Percentiles rank a stretch among this genome's conserved stretches.
Evolutionary conservation across 1,140 invertebrate genomes (phyloP).

Genomic region (Aphelinus atriplicis): DNA sequence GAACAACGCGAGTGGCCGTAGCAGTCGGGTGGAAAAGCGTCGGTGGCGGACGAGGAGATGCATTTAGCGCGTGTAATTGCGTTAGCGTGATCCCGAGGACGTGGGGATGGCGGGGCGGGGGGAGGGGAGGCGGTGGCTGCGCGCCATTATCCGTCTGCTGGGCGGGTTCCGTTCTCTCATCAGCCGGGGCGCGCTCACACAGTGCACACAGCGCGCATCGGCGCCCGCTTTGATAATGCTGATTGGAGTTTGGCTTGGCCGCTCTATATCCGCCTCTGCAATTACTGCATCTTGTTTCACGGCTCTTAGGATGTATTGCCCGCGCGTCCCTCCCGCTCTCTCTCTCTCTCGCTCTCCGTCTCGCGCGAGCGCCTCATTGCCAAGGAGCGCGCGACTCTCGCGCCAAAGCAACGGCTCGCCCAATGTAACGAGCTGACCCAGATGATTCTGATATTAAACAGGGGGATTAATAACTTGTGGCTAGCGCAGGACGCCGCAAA

Average conservation of each 20-base stretch:
- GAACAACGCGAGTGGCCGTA: no score
- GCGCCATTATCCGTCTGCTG: conserved; percentile 54
- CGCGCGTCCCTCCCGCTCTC: no score
- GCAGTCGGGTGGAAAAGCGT: neutral
- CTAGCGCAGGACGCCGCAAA: no score
- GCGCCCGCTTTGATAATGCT: conserved; percentile 58
- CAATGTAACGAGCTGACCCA: no score
- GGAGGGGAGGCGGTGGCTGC: conserved; percentile 18
- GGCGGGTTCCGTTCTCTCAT: no score
- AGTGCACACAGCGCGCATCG: conserved; percentile 49
- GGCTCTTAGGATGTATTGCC: conserved; percentile 34
- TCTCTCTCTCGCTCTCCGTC: no score
- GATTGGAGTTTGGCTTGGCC: conserved; percentile 55
- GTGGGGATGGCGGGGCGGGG: conserved; percentile 34
- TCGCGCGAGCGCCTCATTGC: no score
- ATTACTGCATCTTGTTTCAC: conserved; percentile 43
- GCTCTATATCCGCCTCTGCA: conserved; percentile 41
- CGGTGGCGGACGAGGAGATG: conserved; percentile 25
- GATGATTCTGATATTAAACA: no score
- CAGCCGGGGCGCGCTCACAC: conserved; percentile 40
- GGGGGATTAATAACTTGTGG: no score
- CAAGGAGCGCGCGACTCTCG: neutral
- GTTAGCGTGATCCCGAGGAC: conserved; percentile 49
- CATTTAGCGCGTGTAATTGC: conserved; percentile 53
- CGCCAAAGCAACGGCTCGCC: no score